These are phyloP conservation scores for Epinotia bilunana DNA, from an alignment of 2,888 invertebrate genomes.

Conservation along the genomic window DNA sequence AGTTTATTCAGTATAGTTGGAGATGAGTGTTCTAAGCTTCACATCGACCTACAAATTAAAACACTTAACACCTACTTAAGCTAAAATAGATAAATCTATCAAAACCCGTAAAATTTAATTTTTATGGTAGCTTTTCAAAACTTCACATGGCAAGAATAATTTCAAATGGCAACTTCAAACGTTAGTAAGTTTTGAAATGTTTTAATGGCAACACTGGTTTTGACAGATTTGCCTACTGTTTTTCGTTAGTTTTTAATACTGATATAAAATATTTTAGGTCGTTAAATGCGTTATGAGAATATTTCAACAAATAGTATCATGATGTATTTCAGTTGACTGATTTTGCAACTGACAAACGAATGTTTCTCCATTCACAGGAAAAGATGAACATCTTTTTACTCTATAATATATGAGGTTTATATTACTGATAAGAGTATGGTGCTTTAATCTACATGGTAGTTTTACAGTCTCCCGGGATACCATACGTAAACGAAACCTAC, in stretches of 20 bases:
- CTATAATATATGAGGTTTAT: not conserved
- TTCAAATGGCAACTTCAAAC: conserved; percentile 51
- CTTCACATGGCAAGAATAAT: conserved; percentile 35
- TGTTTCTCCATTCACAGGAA: not conserved
- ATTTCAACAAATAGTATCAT: conserved; percentile 2
- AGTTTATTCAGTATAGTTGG: conserved; percentile 13
- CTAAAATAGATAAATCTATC: conserved; percentile 59
- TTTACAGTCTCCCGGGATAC: conserved; percentile 51
- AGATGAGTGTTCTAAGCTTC: conserved; percentile 37
- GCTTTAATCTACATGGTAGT: conserved; percentile 5
- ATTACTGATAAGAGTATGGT: not conserved
- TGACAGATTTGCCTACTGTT: conserved; percentile 54
- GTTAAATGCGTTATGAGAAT: conserved; percentile 64
- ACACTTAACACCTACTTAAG: conserved; percentile 48
- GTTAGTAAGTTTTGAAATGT: conserved; percentile 10
- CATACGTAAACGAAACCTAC: conserved; percentile 50
- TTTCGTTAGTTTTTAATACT: conserved; percentile 66
- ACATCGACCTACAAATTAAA: conserved; percentile 58
- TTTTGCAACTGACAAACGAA: not conserved
- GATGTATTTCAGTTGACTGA: not conserved
- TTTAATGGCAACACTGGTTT: conserved; percentile 51
- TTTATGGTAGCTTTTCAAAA: conserved; percentile 36
- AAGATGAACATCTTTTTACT: no score
- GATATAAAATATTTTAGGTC: conserved; percentile 65
- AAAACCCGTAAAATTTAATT: conserved; percentile 48